Evolutionary conservation across 2,888 invertebrate species (phyloP).

Genomic region (Patella ulyssiponensis): DNA sequence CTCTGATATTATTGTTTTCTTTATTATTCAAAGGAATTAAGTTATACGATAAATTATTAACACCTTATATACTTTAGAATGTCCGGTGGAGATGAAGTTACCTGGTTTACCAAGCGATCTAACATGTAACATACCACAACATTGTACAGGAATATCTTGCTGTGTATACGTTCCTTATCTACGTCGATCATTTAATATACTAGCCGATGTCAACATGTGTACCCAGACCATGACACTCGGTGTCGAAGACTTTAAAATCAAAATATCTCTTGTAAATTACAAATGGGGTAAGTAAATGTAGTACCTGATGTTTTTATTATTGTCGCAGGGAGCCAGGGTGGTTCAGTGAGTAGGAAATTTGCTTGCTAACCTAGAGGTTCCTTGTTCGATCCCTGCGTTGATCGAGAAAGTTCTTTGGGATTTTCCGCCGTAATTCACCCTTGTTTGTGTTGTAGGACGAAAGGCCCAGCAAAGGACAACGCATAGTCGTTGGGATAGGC

Average conservation of each 20-base stretch:
- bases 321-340: too few species aligned
- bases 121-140: constrained; percentile 20
- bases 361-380: too few species aligned
- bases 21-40: neutral
- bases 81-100: constrained; percentile 17
- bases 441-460: too few species aligned
- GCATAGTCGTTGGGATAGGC: too few species aligned
- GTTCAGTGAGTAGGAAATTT: too few species aligned
- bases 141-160: constrained; percentile 34
- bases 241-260: constrained; percentile 27
- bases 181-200: constrained; percentile 24
- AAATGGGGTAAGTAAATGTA: constrained; percentile 15
- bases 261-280: constrained; percentile 13
- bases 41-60: neutral
- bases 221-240: constrained; percentile 27
- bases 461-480: too few species aligned
- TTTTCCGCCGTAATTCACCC: too few species aligned
- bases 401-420: too few species aligned
- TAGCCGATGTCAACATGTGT: constrained; percentile 29
- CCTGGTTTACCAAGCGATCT: constrained; percentile 15
- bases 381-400: too few species aligned
- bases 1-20: neutral
- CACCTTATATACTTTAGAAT: constrained; percentile 17
- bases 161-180: constrained; percentile 37
- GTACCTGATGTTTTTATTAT: too few species aligned